Base-by-base conservation (phyloP, 2,113 vertebrate species). In the Hippoglossus stenolepis region DNA sequence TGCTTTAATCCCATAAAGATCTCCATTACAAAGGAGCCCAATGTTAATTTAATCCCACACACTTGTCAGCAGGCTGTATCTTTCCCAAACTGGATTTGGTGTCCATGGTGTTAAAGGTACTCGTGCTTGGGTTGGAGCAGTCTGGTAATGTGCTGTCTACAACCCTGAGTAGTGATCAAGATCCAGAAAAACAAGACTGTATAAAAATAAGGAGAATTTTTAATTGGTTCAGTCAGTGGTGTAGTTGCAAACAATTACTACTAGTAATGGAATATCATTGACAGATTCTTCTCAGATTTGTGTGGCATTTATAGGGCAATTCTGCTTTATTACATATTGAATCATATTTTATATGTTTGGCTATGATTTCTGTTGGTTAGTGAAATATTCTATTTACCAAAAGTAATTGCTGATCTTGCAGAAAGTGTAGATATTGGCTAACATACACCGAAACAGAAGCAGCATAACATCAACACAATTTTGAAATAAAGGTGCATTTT, bases 1-100 rank as follows among this genome's bases (percentile, higher is more conserved):
- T 71, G 81, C 75, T 87, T 85, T 87, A 89, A 84, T 85, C 77
- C 85, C 71, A 64, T 4, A 45, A 63, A 84, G 75, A 91, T 87
- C 77, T 89, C 74, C 85, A 88, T 87, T 69, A 88, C 86, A 90
- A 89, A 77, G 57, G 71, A 65, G 2, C 38, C 77, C 82, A 82
- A 88, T 62, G 69, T 68, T 79, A 65, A 53, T 51, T 70, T 56
- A 70, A 80, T 40, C 58, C 58, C 56, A 35, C 62, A 67, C 61
- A 28, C 64, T 26, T 64, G 31, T 53, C 40, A 23, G 56, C 77
- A 70, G 62, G 26, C 76, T 66, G 67, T 12, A 53, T 10, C 66
- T 57, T 60, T 69, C 12, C 45, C 56, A 62, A 12, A 68, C 75
- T 73, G 24, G 59, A 57, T 54, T 58, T 24, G 17, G 9, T 65